Evolutionary conservation across 2,797 vertebrate genomes (phyloP).

Genomic region (Acestrorhynchus altus): DNA sequence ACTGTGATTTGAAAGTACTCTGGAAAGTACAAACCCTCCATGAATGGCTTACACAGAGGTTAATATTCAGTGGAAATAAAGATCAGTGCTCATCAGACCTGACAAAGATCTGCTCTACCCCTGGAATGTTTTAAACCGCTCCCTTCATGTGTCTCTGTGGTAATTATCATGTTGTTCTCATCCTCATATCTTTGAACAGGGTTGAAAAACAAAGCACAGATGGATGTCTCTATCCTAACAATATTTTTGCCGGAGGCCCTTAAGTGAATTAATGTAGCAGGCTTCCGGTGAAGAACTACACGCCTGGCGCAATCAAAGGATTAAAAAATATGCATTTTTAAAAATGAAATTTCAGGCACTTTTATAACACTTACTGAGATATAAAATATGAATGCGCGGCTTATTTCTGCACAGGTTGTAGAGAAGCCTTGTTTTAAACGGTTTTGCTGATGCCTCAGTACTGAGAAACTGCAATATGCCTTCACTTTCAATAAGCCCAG

Average conservation of each 20-base stretch:
- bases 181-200: slow-evolving; percentile 33
- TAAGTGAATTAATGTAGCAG: slow-evolving; percentile 58
- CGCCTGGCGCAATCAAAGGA: slow-evolving; percentile 46
- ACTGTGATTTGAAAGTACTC: too few relatives aligned
- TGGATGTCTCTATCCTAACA: slow-evolving; percentile 52
- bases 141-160: slow-evolving; percentile 13
- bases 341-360: slow-evolving; percentile 46
- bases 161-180: slow-evolving; percentile 36
- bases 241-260: slow-evolving; percentile 49
- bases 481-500: slow-evolving; percentile 26
- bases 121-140: slow-evolving; percentile 1
- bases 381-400: slow-evolving; percentile 31
- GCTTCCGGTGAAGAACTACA: slow-evolving; percentile 44
- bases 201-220: slow-evolving; percentile 47
- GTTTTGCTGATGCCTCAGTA: not conserved
- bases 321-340: slow-evolving; percentile 52
- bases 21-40: too few relatives aligned
- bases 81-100: not conserved
- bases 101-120: not conserved
- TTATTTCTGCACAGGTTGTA: not conserved
- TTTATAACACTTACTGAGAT: slow-evolving; percentile 38
- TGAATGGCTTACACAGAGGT: not conserved
- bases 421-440: slow-evolving; percentile 16
- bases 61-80: not conserved
- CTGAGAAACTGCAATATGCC: slow-evolving; percentile 9